Percentiles rank a stretch among this genome's conserved stretches.
These are phyloP conservation scores for Dolichopus griseipennis DNA, from an alignment of 2,888 invertebrate genomes.

Conservation along the genomic window DNA sequence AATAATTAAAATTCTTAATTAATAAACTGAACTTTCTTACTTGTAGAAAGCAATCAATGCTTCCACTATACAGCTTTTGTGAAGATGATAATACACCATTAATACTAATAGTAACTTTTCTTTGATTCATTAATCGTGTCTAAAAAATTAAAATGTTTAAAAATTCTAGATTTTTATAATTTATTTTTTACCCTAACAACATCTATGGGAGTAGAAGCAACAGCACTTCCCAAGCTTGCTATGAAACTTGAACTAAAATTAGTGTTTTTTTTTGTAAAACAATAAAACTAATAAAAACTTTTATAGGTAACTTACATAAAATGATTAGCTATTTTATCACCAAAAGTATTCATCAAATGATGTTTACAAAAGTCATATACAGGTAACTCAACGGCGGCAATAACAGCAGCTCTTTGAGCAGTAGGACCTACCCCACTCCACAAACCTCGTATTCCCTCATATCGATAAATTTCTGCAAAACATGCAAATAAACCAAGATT, in stretches of 20 bases:
- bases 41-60: slow-evolving; percentile 70
- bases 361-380: slow-evolving; percentile 86
- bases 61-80: slow-evolving; percentile 64
- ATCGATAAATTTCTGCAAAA: slow-evolving; percentile 69
- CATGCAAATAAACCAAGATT: slow-evolving; percentile 60
- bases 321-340: slow-evolving; percentile 77
- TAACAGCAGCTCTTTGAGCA: slow-evolving; percentile 84
- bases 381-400: slow-evolving; percentile 89
- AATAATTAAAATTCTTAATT: background rate
- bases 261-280: background rate
- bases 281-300: slow-evolving; percentile 8
- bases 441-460: slow-evolving; percentile 76
- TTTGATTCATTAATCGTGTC: slow-evolving; percentile 94
- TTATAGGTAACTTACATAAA: slow-evolving; percentile 59
- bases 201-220: slow-evolving; percentile 90
- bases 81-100: slow-evolving; percentile 32
- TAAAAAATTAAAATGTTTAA: slow-evolving; percentile 43
- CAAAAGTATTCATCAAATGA: slow-evolving; percentile 57
- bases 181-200: slow-evolving; percentile 67
- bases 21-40: slow-evolving; percentile 44
- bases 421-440: slow-evolving; percentile 92
- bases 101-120: slow-evolving; percentile 46
- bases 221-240: slow-evolving; percentile 85
- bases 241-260: slow-evolving; percentile 69
- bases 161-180: slow-evolving; percentile 20